phyloP scores from a whole-genome alignment of 1,140 invertebrate genomes.

The Lepidostoma basale region DNA sequence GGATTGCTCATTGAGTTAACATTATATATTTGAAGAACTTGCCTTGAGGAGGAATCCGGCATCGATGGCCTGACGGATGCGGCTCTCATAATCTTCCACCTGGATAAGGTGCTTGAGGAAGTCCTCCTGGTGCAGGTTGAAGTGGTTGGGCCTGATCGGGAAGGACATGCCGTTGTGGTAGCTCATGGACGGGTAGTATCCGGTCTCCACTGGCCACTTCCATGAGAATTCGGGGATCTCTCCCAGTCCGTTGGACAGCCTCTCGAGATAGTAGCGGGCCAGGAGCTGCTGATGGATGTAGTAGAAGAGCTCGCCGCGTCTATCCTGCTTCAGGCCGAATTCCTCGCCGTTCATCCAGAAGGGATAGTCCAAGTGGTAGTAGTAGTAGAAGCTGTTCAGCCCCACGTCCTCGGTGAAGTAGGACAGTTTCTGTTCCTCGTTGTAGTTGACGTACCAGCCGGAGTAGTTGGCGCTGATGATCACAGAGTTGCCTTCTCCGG shows the following conservation, averaged over 20 bases:
- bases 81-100: conserved; percentile 64
- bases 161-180: conserved; percentile 71
- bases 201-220: conserved; percentile 62
- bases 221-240: conserved; percentile 65
- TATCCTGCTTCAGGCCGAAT: conserved; percentile 58
- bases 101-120: conserved; percentile 54
- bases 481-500: conserved; percentile 55
- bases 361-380: conserved; percentile 68
- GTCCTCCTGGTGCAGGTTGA: conserved; percentile 49
- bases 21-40: conserved; percentile 46
- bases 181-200: conserved; percentile 69
- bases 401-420: conserved; percentile 79
- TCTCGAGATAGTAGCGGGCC: conserved; percentile 71
- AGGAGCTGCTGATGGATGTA: conserved; percentile 67
- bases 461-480: conserved; percentile 63
- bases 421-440: conserved; percentile 61
- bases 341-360: conserved; percentile 63
- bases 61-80: conserved; percentile 69
- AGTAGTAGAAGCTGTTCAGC: conserved; percentile 73
- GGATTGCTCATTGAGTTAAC: no score
- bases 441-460: conserved; percentile 58
- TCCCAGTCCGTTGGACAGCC: conserved; percentile 67
- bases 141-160: conserved; percentile 64
- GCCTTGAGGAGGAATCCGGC: conserved; percentile 61
- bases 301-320: conserved; percentile 69